Percentiles rank a stretch among this genome's conserved stretches.
phyloP scores from a whole-genome alignment of 2,888 invertebrate species.

The Hirtodrosophila confusa region DNA sequence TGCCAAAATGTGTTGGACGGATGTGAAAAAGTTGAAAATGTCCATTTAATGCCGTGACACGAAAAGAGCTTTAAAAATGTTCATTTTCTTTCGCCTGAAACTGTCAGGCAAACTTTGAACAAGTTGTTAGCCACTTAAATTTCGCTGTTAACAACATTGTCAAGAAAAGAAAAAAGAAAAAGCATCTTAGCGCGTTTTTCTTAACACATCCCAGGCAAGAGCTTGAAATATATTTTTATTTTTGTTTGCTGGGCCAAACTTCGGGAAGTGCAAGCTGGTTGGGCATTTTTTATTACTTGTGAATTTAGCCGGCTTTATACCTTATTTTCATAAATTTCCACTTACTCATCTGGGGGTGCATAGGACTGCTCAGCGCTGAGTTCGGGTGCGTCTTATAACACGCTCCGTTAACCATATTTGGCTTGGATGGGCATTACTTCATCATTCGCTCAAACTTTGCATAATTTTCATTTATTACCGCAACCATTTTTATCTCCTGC shows the following conservation, averaged over 20 bases:
- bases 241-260: conserved; percentile 43
- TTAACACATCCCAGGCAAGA: conserved; percentile 21
- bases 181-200: conserved; percentile 34
- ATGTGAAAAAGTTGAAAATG: conserved; percentile 40
- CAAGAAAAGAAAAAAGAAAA: conserved; percentile 9
- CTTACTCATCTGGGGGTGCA: conserved; percentile 62
- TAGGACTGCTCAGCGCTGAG: conserved; percentile 10
- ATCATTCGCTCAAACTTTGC: conserved; percentile 77
- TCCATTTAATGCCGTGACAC: conserved; percentile 46
- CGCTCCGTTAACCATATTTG: conserved; percentile 77
- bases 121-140: conserved; percentile 79
- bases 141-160: conserved; percentile 71
- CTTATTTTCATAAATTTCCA: conserved; percentile 76
- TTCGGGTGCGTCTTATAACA: conserved; percentile 65
- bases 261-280: conserved; percentile 48
- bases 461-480: conserved; percentile 77
- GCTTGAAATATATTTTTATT: conserved; percentile 31
- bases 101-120: conserved; percentile 63
- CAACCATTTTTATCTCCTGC: conserved; percentile 67
- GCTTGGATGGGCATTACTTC: conserved; percentile 70
- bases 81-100: conserved; percentile 39
- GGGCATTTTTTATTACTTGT: conserved; percentile 56
- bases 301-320: conserved; percentile 56
- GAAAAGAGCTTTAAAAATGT: conserved; percentile 56
- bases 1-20: background rate